Evolutionary conservation across 2,888 invertebrate genomes (phyloP).

Genomic region (Lottia gigantea): DNA sequence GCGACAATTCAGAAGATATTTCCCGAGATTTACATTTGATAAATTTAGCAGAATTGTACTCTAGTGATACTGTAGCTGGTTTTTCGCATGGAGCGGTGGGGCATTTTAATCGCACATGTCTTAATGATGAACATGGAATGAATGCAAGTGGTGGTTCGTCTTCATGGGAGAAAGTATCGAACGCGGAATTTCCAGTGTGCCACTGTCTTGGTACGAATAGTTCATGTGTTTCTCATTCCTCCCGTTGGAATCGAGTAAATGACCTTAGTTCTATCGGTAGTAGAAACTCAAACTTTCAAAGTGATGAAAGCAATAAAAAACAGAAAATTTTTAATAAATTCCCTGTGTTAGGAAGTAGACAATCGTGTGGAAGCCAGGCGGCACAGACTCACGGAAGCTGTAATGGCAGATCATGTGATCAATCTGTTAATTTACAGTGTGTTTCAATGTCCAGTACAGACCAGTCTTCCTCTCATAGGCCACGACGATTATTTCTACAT

Average conservation of each 20-base stretch:
- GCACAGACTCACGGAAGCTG: neutral
- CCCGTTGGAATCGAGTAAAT: neutral
- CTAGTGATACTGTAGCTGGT: neutral
- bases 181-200: neutral
- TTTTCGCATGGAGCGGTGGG: neutral
- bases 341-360: slow-evolving; percentile 27
- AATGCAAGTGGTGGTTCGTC: slow-evolving; percentile 1
- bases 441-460: neutral
- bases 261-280: neutral
- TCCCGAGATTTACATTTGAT: neutral
- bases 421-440: neutral
- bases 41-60: too few species aligned
- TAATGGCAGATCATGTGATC: neutral
- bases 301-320: slow-evolving; percentile 54
- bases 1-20: slow-evolving; percentile 24
- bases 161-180: neutral
- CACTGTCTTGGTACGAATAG: neutral
- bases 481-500: neutral
- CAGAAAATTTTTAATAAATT: slow-evolving; percentile 55
- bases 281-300: slow-evolving; percentile 52
- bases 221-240: neutral
- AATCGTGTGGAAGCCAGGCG: neutral
- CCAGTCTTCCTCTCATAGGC: neutral
- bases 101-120: neutral
- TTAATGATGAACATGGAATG: slow-evolving; percentile 4